A percentile compares a stretch with the other conserved stretches of the same genome.
phyloP scores from a whole-genome alignment of 2,797 vertebrate genomes.

The Chrysolophus pictus region DNA sequence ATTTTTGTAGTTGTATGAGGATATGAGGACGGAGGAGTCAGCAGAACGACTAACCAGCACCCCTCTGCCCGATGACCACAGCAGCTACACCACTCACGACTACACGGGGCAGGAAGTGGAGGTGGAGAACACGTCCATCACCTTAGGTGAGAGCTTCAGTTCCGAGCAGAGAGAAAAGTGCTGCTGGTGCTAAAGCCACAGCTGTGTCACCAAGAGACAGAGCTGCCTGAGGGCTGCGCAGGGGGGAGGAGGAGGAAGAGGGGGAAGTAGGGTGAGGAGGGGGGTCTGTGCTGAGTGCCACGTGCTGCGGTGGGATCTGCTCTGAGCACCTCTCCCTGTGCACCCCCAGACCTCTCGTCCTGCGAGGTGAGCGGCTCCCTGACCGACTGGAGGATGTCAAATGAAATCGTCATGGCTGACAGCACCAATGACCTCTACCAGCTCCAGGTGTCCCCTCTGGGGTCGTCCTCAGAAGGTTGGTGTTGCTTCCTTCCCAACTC shows the following conservation, averaged over 20 bases:
- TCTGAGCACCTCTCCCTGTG: neutral
- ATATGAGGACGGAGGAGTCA: conserved; percentile 74
- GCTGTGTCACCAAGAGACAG: neutral
- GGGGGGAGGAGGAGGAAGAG: neutral
- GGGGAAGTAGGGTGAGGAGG: neutral
- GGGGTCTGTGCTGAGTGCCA: neutral
- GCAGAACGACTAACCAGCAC: conserved; percentile 79
- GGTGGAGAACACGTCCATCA: conserved; percentile 79
- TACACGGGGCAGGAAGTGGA: conserved; percentile 84
- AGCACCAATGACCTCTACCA: conserved; percentile 74
- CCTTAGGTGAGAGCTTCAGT: conserved; percentile 62
- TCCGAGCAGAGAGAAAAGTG: neutral
- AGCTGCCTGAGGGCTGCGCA: neutral
- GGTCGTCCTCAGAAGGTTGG: conserved; percentile 79
- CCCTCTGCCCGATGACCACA: conserved; percentile 78
- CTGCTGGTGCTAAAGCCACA: neutral
- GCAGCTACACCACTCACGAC: conserved; percentile 58
- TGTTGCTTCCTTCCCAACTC: neutral
- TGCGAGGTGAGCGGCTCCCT: conserved; percentile 68
- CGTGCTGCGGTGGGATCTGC: neutral
- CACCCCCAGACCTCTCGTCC: conserved; percentile 60
- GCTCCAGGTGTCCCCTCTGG: conserved; percentile 91
- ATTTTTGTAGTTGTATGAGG: conserved; percentile 59
- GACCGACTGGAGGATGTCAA: conserved; percentile 70
- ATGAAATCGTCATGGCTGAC: conserved; percentile 79